These are phyloP conservation scores for Brachyistius frenatus DNA, from an alignment of 2,113 vertebrate genomes.

Conservation along the genomic window DNA sequence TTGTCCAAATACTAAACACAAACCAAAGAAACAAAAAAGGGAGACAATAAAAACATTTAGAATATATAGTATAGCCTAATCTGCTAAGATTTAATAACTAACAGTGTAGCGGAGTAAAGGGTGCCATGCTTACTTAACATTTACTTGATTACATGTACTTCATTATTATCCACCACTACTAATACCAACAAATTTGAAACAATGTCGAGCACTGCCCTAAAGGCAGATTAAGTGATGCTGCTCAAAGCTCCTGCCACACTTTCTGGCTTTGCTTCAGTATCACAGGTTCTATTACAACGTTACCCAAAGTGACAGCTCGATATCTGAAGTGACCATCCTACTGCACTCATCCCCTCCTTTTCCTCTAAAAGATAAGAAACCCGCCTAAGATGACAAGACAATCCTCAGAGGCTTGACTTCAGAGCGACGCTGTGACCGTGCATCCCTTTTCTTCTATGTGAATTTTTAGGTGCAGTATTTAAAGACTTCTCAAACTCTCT, in stretches of 20 bases:
- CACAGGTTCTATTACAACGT: slow-evolving; percentile 22
- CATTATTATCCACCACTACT: no score
- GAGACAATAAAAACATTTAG: no score
- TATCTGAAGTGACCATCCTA: slow-evolving; percentile 49
- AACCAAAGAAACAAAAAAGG: no score
- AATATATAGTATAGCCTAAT: no score
- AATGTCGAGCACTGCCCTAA: no score
- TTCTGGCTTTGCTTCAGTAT: slow-evolving; percentile 7
- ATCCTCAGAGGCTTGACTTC: slow-evolving; percentile 29
- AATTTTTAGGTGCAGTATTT: slow-evolving; percentile 15
- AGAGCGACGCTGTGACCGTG: slow-evolving; percentile 12
- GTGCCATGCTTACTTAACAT: no score
- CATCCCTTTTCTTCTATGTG: not conserved
- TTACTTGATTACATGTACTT: no score
- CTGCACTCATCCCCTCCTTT: slow-evolving; percentile 32
- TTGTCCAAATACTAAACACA: no score
- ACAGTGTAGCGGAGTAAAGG: no score
- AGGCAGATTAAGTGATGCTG: no score
- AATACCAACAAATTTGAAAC: no score
- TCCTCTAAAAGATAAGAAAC: slow-evolving; percentile 61
- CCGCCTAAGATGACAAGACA: slow-evolving; percentile 31
- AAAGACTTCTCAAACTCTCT: slow-evolving; percentile 23
- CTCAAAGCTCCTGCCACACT: not conserved
- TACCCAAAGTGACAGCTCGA: slow-evolving; percentile 27
- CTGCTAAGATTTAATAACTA: no score